Evolutionary conservation across 2,888 invertebrate genomes (phyloP), one percentile per base, ranked within the genome.

Genomic region (Folsomia candida): DNA sequence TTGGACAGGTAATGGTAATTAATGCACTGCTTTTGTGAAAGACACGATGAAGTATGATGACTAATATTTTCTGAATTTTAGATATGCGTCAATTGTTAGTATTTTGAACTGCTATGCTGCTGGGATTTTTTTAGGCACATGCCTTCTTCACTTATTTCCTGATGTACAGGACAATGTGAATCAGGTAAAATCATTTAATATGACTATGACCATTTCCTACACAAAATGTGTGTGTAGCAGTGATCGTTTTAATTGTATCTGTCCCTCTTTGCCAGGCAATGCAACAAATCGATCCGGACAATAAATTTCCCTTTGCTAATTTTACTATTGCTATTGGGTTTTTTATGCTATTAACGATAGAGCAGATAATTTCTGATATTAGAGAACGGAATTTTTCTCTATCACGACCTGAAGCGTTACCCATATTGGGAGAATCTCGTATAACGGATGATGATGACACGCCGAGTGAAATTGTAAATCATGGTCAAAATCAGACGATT

Each of bases 71-170:
- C 26, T 70, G n/a, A n/a, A n/a, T 37, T 51, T 14, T 58, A 78
- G 78, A 51, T 79, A 79, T 51, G 29, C 75, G 1, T 71, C 72
- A 29, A 68, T 72, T 11, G 78, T 78, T 20, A 78, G 78, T 51
- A 70, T 77, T 14, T 37, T 79, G 11, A 79, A 79, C 62, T 79
- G 79, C 61, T 79, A 77, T 57, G 79, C 79, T 22, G 79, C 79
- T 51, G 79, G 79, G 57, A 79, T 79, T 61, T 79, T 79, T 62
- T 57, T 79, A 11, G 79, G 73, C 62, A 79, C 78, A 67, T 79
- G 79, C 58, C 72, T 79, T 2, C 68, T 79, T 1, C 79, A 79
- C 70, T 65, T 79, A 58, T 79, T 79, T 60, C 79, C 79, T 2
- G 79, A 79, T 69, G 79, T 79, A 14, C 66, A 71, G n/a, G 71